Conservation (phyloP, 2,797 vertebrate genomes). For the Rhadinocentrus ornatus region DNA sequence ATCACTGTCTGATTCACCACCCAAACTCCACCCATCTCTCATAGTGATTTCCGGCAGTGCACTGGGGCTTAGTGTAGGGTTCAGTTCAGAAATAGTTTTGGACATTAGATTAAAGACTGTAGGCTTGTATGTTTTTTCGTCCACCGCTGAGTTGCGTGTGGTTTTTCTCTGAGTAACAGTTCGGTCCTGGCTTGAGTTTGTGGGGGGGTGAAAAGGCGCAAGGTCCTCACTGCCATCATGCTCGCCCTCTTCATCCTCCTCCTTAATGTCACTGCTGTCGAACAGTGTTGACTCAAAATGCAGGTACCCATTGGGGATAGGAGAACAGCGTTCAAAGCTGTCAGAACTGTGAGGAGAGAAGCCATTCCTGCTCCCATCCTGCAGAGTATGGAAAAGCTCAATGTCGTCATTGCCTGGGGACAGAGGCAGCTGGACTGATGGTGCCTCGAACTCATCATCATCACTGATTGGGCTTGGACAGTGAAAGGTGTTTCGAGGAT, state of each 20-base stretch:
- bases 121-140: constrained; percentile 74
- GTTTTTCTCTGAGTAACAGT: constrained; percentile 51
- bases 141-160: constrained; percentile 49
- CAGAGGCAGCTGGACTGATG: constrained; percentile 68
- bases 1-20: constrained; percentile 82
- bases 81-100: constrained; percentile 80
- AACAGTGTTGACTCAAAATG: constrained; percentile 86
- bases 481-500: constrained; percentile 66
- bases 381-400: constrained; percentile 60
- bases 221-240: constrained; percentile 57
- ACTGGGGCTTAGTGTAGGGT: constrained; percentile 77
- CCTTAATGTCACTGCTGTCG: constrained; percentile 78
- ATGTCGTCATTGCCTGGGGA: constrained; percentile 67
- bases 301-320: constrained; percentile 80
- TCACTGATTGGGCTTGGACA: constrained; percentile 74
- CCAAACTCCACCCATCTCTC: constrained; percentile 81
- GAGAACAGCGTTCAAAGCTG: constrained; percentile 76
- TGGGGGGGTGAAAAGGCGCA: constrained; percentile 56
- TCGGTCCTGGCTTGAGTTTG: constrained; percentile 58
- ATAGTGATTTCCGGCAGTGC: constrained; percentile 79
- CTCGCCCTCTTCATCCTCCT: constrained; percentile 42
- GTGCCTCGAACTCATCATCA: constrained; percentile 74
- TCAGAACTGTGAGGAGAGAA: constrained; percentile 79
- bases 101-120: constrained; percentile 78
- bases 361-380: constrained; percentile 72